These are phyloP conservation scores for Oophaga pumilio DNA, from an alignment of 2,113 vertebrate species.

Conservation along the genomic window DNA sequence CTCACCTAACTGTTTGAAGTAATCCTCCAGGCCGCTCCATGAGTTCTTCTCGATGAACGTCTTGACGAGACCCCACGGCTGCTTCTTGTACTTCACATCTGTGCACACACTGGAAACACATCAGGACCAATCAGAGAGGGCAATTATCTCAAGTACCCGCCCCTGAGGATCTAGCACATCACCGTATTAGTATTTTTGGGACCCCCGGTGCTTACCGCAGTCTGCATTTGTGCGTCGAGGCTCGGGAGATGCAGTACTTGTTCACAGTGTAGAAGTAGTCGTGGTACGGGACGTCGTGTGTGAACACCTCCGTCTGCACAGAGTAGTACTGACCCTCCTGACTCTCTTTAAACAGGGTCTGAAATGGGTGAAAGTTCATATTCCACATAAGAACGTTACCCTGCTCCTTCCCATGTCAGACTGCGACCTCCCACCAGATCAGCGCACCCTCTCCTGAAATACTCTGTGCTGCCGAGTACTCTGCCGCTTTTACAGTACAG, in stretches of 20 bases:
- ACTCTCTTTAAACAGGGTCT: constrained; percentile 88
- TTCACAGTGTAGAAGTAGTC: constrained; percentile 96
- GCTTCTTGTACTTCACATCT: constrained; percentile 93
- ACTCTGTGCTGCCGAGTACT: too few relatives aligned
- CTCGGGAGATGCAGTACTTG: constrained; percentile 84
- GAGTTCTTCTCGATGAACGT: constrained; percentile 95
- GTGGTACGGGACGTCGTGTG: constrained; percentile 94
- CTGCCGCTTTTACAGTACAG: too few relatives aligned
- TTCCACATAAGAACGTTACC: background rate
- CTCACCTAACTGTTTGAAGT: constrained; percentile 91
- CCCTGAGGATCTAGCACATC: background rate
- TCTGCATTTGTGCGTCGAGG: constrained; percentile 85
- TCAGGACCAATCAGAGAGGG: background rate
- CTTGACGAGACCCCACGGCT: constrained; percentile 91
- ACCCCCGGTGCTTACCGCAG: constrained; percentile 77
- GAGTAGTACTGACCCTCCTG: constrained; percentile 86
- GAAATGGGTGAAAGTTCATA: constrained; percentile 28
- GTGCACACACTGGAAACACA: constrained; percentile 80
- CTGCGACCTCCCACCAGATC: too few relatives aligned
- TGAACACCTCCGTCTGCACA: constrained; percentile 87
- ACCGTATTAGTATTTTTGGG: too few relatives aligned
- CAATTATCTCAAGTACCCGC: background rate
- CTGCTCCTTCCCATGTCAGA: background rate
- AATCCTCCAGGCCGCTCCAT: constrained; percentile 88
- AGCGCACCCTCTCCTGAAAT: too few relatives aligned